Evolutionary conservation across 2,797 vertebrate genomes (phyloP).

Genomic region (Anguilla pacifica): DNA sequence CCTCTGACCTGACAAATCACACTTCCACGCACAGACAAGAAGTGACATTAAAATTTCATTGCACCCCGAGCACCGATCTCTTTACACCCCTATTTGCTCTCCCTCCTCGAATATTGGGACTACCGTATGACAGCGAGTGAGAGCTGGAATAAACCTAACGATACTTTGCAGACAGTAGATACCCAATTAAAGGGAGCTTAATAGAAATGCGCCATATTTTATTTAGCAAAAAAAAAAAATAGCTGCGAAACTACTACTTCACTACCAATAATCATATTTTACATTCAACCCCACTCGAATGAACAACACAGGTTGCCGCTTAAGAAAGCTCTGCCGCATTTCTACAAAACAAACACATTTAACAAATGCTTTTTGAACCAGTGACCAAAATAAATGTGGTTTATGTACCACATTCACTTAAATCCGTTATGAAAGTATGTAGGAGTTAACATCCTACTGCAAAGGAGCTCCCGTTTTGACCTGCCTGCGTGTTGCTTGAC

Average conservation of each 20-base stretch:
- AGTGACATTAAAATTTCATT: constrained; percentile 41
- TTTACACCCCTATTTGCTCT: constrained; percentile 34
- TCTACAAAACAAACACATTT: constrained; percentile 5
- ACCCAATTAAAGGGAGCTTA: neutral
- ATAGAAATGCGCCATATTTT: neutral
- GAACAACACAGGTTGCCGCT: neutral
- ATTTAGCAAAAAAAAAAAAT: neutral
- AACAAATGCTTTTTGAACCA: neutral
- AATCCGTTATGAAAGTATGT: neutral
- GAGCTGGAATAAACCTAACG: constrained; percentile 17
- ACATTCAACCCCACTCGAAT: neutral
- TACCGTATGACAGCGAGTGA: neutral
- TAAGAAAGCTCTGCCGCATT: neutral
- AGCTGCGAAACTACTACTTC: neutral
- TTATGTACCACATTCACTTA: constrained; percentile 17
- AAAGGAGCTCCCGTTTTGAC: constrained; percentile 38
- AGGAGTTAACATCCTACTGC: constrained; percentile 42
- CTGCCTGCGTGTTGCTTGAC: constrained; percentile 44
- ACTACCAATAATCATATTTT: neutral
- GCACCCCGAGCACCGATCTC: constrained; percentile 31
- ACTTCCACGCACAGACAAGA: constrained; percentile 34
- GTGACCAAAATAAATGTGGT: constrained; percentile 29
- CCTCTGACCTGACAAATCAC: constrained; percentile 46
- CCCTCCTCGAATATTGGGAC: constrained; percentile 19
- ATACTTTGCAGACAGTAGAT: neutral